Evolutionary conservation across 1,140 invertebrate genomes (phyloP), one percentile per base, ranked within the genome.

Genomic region (Macrocentrus cingulum): DNA sequence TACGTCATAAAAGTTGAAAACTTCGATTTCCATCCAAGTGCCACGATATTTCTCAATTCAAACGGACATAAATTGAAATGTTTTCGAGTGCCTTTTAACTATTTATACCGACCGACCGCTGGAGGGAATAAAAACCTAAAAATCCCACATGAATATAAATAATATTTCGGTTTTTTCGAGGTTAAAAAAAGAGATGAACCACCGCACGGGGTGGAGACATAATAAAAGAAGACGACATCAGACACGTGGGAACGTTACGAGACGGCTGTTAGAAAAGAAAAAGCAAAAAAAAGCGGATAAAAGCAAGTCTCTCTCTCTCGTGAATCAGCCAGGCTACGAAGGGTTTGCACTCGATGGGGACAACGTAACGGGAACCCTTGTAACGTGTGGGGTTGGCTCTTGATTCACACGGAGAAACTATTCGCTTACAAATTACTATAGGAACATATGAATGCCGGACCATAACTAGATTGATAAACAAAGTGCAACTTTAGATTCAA

Each of bases 311-410:
- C 41, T 39, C 36, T 51, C 48, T 51, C 56, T 51, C 48, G 37
- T 58, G 56, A 58, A 58, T 58, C 56, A 58, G 46, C 32, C 22
- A 22, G 46, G 34, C 15, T 16, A 58, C 37, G 56, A 51, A 58
- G 56, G 56, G 56, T 58, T 58, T 29, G 49, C 44, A 45, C 54
- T 56, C 44, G 54, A 56, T 56, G 54, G 32, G 32, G 44, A 36
- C 54, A 36, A 49, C 25, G 54, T 56, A 56, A 49, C 54, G 54
- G 54, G 32, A 56, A 32, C 54, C 54, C 54, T 56, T 49, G 54
- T 56, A 45, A 16, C 11, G 36, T 22, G 37, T 41, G 32, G 41
- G 23, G 15, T 13, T 56, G 41, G 15, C 7, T 7, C 44, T 15
- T 15, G 16, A 18, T 41, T 52, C 49, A 39, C 18, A 39, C 49